Evolutionary conservation across 2,113 vertebrate genomes (phyloP), one percentile per base, ranked within the genome.

Genomic region (Charadrius vociferus): DNA sequence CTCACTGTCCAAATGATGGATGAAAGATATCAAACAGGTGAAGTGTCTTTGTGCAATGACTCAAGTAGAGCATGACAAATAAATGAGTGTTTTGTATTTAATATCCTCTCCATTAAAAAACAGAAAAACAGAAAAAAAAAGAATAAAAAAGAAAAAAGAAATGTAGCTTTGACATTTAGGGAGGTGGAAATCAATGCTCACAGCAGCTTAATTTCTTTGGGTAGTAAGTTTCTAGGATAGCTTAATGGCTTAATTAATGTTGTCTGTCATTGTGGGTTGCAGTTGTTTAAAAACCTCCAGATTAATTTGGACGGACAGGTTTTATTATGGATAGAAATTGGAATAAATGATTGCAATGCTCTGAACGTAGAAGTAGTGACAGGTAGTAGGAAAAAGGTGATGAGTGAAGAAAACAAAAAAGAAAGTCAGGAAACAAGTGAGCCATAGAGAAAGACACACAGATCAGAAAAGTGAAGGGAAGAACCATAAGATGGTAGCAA

Each of bases 1-100:
- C 39, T 95, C 80, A 68, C 72, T 95, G 86, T 93, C 86, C 56
- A 72, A 56, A 86, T 96, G 90, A 94, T 75, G 39, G 86, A 95
- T 96, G 80, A 39, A 52, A 89, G n/a, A 43, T 72, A 92, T 75
- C 52, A 84, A 86, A 84, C 36, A 89, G 36, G 52, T 84, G 61
- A 93, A 78, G 68, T 75, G 61, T 56, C 82, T 86, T 62, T 86
- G 29, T 52, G 59, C 32, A 93, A 59, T 67, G 53, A 63, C 75
- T 91, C 47, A 84, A 84, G 29, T 67, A 68, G 29, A 74, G 50
- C 47, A 74, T 68, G 80, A 72, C 36, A 88, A 95, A 93, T 67
- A 72, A 90, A 78, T 86, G 5, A 81, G 7, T 23, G 39, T 81
- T 95, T 93, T 92, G 39, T 56, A 56, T 84, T 83, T 93, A 70